Conservation (phyloP, 2,888 invertebrate genomes). For the Lepeophtheirus nordmannii region DNA sequence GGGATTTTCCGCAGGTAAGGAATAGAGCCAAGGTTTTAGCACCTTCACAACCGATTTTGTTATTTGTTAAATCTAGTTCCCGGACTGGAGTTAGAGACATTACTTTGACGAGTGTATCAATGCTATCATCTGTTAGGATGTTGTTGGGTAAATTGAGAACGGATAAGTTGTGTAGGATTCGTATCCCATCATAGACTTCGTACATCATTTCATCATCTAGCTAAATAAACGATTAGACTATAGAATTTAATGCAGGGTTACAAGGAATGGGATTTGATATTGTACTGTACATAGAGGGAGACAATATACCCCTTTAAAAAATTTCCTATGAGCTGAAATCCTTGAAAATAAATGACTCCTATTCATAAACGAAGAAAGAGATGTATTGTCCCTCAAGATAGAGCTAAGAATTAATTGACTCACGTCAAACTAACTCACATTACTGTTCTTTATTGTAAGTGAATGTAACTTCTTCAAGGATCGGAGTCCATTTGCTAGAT, state of each 20-base stretch:
- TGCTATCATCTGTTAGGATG: constrained; percentile 10
- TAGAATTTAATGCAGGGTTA: too few relatives aligned
- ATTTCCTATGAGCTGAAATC: too few relatives aligned
- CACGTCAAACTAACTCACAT: not conserved
- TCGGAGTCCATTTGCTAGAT: constrained; percentile 13
- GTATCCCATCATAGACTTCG: constrained; percentile 14
- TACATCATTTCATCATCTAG: constrained; percentile 19
- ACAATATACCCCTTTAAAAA: too few relatives aligned
- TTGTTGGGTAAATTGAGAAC: constrained; percentile 9
- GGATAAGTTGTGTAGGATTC: not conserved
- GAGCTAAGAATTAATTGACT: not conserved
- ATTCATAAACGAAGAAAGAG: too few relatives aligned
- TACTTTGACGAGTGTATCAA: constrained; percentile 1
- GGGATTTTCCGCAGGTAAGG: not conserved
- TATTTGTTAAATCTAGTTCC: constrained; percentile 17
- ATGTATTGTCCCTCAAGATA: too few relatives aligned
- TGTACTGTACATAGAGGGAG: too few relatives aligned
- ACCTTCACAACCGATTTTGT: not conserved
- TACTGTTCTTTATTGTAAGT: constrained; percentile 1
- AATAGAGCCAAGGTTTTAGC: constrained; percentile 14
- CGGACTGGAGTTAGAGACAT: not conserved
- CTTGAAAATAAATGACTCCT: too few relatives aligned
- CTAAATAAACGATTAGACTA: not conserved
- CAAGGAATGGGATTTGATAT: too few relatives aligned
- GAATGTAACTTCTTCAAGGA: constrained; percentile 3